These are phyloP conservation scores for Mycalesis mineus DNA, from an alignment of 2,888 invertebrate genomes.

Conservation along the genomic window DNA sequence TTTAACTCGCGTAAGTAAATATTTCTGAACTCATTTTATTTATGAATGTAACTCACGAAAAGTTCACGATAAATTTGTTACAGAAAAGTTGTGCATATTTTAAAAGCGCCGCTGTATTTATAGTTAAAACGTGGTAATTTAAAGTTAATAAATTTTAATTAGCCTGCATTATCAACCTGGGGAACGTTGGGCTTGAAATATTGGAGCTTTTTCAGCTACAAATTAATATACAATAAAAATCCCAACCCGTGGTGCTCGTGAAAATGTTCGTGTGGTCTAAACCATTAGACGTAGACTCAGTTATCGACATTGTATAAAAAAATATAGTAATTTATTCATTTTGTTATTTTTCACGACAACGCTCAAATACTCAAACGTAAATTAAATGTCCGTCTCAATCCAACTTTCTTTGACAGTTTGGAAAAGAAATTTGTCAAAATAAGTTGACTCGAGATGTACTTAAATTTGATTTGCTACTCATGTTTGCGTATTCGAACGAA, in stretches of 20 bases:
- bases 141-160: conserved; percentile 6
- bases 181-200: not conserved
- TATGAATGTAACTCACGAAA: not conserved
- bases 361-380: too few species aligned
- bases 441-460: too few species aligned
- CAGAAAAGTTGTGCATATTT: not conserved
- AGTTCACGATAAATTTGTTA: not conserved
- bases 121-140: not conserved
- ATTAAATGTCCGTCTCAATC: too few species aligned
- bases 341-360: too few species aligned
- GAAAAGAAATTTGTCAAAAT: too few species aligned
- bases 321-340: too few species aligned
- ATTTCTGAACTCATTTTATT: not conserved
- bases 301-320: too few species aligned
- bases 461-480: too few species aligned
- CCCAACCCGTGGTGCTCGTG: not conserved
- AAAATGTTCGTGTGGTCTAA: not conserved
- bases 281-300: not conserved
- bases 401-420: too few species aligned
- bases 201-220: not conserved
- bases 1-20: too few species aligned
- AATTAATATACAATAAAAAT: conserved; percentile 12
- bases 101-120: not conserved
- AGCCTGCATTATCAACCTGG: conserved; percentile 3
- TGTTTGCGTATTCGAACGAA: too few species aligned